Evolutionary conservation across 2,113 vertebrate species (phyloP).

Genomic region (Bos indicus): DNA sequence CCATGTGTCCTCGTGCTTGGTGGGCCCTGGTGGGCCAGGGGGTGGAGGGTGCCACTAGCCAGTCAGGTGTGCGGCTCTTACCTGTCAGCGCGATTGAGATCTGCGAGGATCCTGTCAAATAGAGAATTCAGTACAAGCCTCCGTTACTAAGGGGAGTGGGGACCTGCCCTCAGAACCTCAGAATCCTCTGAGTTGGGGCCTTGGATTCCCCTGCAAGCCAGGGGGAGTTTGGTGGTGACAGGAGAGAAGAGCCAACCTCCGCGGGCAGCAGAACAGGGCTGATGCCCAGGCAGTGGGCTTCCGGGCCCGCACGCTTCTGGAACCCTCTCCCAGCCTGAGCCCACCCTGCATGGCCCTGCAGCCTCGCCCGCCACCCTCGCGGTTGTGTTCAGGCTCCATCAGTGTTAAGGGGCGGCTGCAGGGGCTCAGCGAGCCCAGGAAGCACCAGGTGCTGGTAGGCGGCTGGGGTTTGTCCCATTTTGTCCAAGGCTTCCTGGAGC

Average conservation of each 20-base stretch:
- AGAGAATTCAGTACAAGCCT: background rate
- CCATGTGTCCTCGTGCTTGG: background rate
- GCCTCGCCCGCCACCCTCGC: background rate
- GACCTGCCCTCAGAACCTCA: accelerated
- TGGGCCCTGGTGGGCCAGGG: accelerated
- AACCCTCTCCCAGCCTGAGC: background rate
- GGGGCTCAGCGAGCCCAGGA: background rate
- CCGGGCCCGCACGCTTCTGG: accelerated
- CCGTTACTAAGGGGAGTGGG: accelerated
- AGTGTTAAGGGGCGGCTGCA: background rate
- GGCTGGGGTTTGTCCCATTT: background rate
- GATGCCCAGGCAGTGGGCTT: background rate
- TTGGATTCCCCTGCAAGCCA: background rate
- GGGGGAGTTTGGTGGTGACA: background rate
- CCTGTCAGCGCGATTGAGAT: background rate
- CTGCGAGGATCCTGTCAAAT: background rate
- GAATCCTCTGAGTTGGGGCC: background rate
- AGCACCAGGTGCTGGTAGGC: background rate
- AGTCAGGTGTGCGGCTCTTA: background rate
- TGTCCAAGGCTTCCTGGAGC: background rate
- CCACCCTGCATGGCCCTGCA: background rate
- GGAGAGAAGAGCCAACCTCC: background rate
- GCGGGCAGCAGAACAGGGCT: background rate
- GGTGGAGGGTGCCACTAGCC: background rate
- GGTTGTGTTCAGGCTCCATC: background rate